Evolutionary conservation across 2,113 vertebrate genomes (phyloP), one percentile per base, ranked within the genome.

Genomic region (Pogona vitticeps): DNA sequence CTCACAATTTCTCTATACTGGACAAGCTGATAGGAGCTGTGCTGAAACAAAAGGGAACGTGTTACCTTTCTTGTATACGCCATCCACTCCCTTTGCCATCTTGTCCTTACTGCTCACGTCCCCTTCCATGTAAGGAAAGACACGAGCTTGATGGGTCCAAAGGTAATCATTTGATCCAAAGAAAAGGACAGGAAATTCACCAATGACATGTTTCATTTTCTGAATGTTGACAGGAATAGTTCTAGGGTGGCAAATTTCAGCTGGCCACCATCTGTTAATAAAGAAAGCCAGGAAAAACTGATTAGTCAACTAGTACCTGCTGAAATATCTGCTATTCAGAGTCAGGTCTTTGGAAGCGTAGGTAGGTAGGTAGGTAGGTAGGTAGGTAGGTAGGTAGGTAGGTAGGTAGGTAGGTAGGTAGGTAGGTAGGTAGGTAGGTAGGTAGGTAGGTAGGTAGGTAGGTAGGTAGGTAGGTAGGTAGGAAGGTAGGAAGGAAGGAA

Each of bases 111-210:
- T 99, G 97, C 98, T 98, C 90, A 98, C 98, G 73, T 99, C 99
- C 21, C 98, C 99, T 75, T 99, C 99, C 99, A 99, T 99, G 87
- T 99, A 99, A 4, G 98, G 98, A 88, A 99, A 99, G 76, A 99
- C 98, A 42, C 99, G 96, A 65, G 99, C 99, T 95, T 99, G 99
- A 92, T 99, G 99, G 18, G 98, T 99, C 99, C 99, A 99, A 80
- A 99, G 93, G 94, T 98, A 99, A 93, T 99, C 99, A 84, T 99
- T 98, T 90, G 99, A 99, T 79, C 99, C 99, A 0, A 99, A 99
- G 94, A 99, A 99, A 75, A 98, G 97, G n/a, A 99, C 99, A 0
- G 99, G 98, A 84, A 99, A 99, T 94, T 99, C 99, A 0, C 99
- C 99, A 0, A 99, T 98, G 58, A 99, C 98, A 52, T 99, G 99